Percentiles rank a stretch among this genome's conserved stretches.
phyloP scores from a whole-genome alignment of 2,797 vertebrate species.

The Protosalanx chinensis region DNA sequence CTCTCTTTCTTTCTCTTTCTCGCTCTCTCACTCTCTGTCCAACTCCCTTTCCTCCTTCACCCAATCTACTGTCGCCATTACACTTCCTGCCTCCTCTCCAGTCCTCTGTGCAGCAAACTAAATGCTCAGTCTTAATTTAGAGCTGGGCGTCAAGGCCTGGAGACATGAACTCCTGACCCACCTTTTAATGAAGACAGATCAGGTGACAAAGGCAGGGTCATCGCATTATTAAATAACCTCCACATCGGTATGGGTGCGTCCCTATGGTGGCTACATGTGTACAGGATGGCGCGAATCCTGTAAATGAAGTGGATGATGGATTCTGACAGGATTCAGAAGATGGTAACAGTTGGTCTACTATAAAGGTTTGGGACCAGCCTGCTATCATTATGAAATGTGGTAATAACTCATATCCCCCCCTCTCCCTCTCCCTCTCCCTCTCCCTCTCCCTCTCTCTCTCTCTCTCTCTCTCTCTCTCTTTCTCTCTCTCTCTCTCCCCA shows the following conservation, averaged over 20 bases:
- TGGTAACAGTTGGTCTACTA: slow-evolving; percentile 29
- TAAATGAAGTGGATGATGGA: no score
- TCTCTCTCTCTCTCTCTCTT: not conserved
- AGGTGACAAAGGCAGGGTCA: slow-evolving; percentile 54
- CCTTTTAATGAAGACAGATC: slow-evolving; percentile 69
- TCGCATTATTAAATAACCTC: slow-evolving; percentile 5
- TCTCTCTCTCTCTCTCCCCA: slow-evolving; percentile 4
- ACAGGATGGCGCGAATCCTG: not conserved
- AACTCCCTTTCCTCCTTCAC: not conserved
- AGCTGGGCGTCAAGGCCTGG: slow-evolving; percentile 61
- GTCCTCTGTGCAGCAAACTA: slow-evolving; percentile 39
- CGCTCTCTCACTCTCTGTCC: slow-evolving; percentile 14
- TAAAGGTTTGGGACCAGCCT: not conserved
- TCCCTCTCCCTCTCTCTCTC: not conserved
- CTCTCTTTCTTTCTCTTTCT: not conserved
- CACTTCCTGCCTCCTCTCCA: slow-evolving; percentile 46
- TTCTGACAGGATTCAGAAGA: slow-evolving; percentile 1
- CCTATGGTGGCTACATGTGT: not conserved
- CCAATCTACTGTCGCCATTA: not conserved
- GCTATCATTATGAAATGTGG: not conserved
- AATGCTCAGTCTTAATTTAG: slow-evolving; percentile 70
- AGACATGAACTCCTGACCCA: slow-evolving; percentile 70
- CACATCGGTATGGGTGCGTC: not conserved
- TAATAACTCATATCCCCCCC: slow-evolving; percentile 17
- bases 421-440: not conserved